phyloP scores from a whole-genome alignment of 2,797 vertebrate species.

The Petrocephalus schoutedeni region DNA sequence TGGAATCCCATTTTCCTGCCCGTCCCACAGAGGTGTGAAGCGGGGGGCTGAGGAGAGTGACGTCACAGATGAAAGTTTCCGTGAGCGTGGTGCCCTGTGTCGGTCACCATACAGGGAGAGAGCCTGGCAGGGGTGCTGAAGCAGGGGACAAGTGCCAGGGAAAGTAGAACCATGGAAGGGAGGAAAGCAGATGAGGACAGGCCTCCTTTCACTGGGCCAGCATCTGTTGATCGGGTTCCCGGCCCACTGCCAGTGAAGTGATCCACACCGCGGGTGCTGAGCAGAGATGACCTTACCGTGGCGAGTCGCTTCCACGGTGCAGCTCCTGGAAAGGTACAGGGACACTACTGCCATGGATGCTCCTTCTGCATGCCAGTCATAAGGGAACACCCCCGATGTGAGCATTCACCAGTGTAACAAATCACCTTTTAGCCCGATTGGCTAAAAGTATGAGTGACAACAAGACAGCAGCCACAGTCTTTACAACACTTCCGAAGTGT shows the following conservation, averaged over 20 bases:
- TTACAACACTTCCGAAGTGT: background rate
- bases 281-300: background rate
- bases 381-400: background rate
- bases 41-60: background rate
- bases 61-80: background rate
- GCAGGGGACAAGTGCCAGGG: constrained; percentile 16
- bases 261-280: background rate
- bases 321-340: background rate
- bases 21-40: background rate
- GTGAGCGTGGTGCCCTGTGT: background rate
- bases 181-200: background rate
- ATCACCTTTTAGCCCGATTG: background rate
- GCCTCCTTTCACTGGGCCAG: background rate
- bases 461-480: background rate
- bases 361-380: background rate
- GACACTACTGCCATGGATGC: background rate
- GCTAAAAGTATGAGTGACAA: background rate
- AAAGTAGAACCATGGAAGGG: constrained; percentile 22
- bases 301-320: background rate
- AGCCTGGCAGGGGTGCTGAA: background rate
- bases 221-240: background rate
- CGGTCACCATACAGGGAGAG: background rate
- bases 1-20: background rate
- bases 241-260: background rate
- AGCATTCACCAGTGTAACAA: background rate